Evolutionary conservation across 2,797 vertebrate genomes (phyloP).

Genomic region (Cuniculus paca): DNA sequence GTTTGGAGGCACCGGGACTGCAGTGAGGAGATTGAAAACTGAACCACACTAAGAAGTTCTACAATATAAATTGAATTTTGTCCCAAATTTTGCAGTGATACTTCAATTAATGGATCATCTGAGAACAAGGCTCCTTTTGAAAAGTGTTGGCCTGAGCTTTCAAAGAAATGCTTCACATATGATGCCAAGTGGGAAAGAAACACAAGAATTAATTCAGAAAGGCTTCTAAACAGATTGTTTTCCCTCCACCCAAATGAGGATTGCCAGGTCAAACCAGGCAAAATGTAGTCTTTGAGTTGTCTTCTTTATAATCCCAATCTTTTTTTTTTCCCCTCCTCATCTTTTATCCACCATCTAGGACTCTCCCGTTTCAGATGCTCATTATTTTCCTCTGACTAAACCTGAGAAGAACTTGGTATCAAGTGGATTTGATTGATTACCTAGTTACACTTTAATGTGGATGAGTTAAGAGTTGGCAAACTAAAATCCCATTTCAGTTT

Average conservation of each 20-base stretch:
- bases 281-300: background rate
- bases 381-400: background rate
- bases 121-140: conserved; percentile 70
- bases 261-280: background rate
- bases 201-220: conserved; percentile 45
- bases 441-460: background rate
- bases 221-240: background rate
- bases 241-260: background rate
- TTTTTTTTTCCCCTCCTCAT: background rate
- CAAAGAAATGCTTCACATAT: conserved; percentile 56
- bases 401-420: background rate
- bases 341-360: background rate
- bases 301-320: background rate
- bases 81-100: conserved; percentile 52
- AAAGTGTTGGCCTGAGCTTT: conserved; percentile 27
- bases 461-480: background rate
- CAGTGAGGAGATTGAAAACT: background rate
- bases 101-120: conserved; percentile 55
- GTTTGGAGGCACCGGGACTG: background rate
- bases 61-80: conserved; percentile 53
- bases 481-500: conserved; percentile 14
- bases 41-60: background rate
- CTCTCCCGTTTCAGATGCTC: background rate
- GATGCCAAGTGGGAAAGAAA: conserved; percentile 47
- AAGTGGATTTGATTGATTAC: background rate